A percentile compares a stretch with the other conserved stretches of the same genome.
These are phyloP conservation scores for Catocala nupta DNA, from an alignment of 2,888 invertebrate species.

Conservation along the genomic window DNA sequence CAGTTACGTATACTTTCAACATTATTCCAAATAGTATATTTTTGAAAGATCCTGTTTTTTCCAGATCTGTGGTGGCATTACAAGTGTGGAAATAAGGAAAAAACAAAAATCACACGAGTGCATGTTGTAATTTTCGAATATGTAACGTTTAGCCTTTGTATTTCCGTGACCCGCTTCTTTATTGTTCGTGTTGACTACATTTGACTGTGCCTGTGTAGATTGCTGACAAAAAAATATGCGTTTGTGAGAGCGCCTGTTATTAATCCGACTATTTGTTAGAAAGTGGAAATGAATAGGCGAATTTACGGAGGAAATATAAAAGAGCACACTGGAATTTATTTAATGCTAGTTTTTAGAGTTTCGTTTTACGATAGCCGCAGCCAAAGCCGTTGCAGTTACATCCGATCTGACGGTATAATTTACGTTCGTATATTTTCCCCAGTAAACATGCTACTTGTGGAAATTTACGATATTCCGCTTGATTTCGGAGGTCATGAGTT, in stretches of 20 bases:
- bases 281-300: slow-evolving; percentile 6
- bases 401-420: no score
- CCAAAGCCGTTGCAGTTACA: no score
- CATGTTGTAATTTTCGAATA: slow-evolving; percentile 30
- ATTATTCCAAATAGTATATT: no score
- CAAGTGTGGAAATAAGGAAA: slow-evolving; percentile 18
- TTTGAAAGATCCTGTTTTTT: background rate
- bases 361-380: no score
- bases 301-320: background rate
- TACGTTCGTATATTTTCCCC: no score
- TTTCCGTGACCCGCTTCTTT: slow-evolving; percentile 8
- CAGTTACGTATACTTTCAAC: no score
- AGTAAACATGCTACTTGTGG: no score
- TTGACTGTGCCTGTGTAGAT: slow-evolving; percentile 5
- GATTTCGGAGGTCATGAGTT: no score
- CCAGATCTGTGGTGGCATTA: slow-evolving; percentile 3
- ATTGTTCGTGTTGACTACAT: slow-evolving; percentile 18
- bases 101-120: slow-evolving; percentile 21
- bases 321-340: background rate
- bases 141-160: slow-evolving; percentile 25
- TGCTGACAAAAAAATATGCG: slow-evolving; percentile 5
- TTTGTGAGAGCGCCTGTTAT: slow-evolving; percentile 4
- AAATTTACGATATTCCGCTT: no score
- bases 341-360: background rate
- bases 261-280: slow-evolving; percentile 6